Conservation (phyloP, 2,888 invertebrate genomes). For the Tipula confusa region DNA sequence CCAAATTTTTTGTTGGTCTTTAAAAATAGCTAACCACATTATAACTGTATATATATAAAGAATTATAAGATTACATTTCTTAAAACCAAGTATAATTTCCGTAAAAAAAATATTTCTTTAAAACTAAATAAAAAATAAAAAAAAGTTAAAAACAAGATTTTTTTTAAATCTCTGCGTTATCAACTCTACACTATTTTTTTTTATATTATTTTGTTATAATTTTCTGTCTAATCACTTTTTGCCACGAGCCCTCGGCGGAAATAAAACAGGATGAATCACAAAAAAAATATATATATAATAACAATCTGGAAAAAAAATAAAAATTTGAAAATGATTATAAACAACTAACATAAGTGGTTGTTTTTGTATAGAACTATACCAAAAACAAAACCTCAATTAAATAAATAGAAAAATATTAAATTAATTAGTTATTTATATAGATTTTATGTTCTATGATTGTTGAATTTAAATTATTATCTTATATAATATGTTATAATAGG, state of each 20-base stretch:
- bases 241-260: conserved; percentile 31
- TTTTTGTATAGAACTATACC: background rate
- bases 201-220: background rate
- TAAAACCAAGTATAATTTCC: conserved; percentile 16
- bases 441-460: background rate
- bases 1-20: background rate
- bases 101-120: conserved; percentile 14
- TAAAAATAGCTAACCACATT: background rate
- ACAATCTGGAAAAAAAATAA: background rate
- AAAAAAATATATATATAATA: conserved; percentile 21
- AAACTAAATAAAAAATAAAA: background rate
- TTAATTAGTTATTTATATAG: conserved; percentile 3
- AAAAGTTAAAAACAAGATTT: conserved; percentile 4
- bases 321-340: background rate
- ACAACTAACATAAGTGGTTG: background rate
- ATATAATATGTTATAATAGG: background rate
- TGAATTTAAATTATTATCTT: background rate
- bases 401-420: background rate
- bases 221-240: conserved; percentile 30
- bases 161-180: background rate
- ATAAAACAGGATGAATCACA: conserved; percentile 31
- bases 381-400: background rate
- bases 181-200: conserved; percentile 21
- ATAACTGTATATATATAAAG: background rate
- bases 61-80: conserved; percentile 12